phyloP scores from a whole-genome alignment of 1,140 invertebrate species.

The Drosophila nigromelanica region DNA sequence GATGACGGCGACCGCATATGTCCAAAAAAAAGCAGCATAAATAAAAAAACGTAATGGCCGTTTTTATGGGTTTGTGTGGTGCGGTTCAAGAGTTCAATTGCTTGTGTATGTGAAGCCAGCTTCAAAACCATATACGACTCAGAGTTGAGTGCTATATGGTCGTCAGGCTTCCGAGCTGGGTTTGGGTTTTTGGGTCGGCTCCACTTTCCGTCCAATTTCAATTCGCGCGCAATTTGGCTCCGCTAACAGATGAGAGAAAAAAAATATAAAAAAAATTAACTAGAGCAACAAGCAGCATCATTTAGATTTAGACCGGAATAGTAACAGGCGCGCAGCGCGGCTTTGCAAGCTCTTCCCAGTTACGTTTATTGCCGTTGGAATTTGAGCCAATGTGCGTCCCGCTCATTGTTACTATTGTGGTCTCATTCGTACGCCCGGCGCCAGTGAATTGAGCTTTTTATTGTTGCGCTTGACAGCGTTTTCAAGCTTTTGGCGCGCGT shows the following conservation, averaged over 20 bases:
- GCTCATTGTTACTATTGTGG: slow-evolving; percentile 7
- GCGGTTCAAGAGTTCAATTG: slow-evolving; percentile 40
- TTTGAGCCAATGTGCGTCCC: slow-evolving; percentile 25
- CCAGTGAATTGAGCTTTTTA: slow-evolving; percentile 33
- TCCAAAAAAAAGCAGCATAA: slow-evolving; percentile 14
- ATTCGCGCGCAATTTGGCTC: slow-evolving; percentile 43
- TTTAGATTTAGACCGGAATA: slow-evolving; percentile 84
- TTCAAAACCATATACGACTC: slow-evolving; percentile 54
- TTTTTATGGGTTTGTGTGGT: slow-evolving; percentile 20
- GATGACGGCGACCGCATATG: slow-evolving; percentile 53
- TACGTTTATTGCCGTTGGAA: slow-evolving; percentile 40
- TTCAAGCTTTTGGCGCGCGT: slow-evolving; percentile 7
- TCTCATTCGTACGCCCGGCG: slow-evolving; percentile 29
- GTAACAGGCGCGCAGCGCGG: slow-evolving; percentile 68
- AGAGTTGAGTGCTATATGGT: slow-evolving; percentile 39
- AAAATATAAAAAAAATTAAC: slow-evolving; percentile 57
- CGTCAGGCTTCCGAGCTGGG: slow-evolving; percentile 6
- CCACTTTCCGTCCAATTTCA: slow-evolving; percentile 17
- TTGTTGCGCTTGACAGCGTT: slow-evolving; percentile 8
- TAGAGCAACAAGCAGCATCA: slow-evolving; percentile 83
- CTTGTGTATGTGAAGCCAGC: slow-evolving; percentile 15
- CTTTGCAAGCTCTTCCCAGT: slow-evolving; percentile 5
- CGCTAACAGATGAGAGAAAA: slow-evolving; percentile 44
- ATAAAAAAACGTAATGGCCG: slow-evolving; percentile 14
- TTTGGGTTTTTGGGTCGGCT: slow-evolving; percentile 26